Evolutionary conservation across 1,140 invertebrate species (phyloP), one percentile per base, ranked within the genome.

Genomic region (Aphaenogaster rudis): DNA sequence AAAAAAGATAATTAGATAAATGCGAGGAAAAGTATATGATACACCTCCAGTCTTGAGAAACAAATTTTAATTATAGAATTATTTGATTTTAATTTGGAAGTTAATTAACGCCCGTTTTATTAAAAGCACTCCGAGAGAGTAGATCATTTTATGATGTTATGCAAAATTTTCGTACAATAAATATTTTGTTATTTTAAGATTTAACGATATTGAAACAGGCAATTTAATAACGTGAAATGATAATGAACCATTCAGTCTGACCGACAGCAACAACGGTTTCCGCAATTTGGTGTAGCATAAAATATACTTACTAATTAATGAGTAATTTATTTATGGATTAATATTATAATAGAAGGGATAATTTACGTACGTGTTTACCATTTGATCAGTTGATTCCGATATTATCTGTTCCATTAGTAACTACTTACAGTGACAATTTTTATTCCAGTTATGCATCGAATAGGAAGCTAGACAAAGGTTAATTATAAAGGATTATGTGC

Each of bases 221-320:
- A 84, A 84, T 84, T 81, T 84, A 84, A 82, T 82, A 82, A 84
- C 42, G 33, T 76, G 28, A 84, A 84, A 84, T 76, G 69, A 61
- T 84, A 84, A 84, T 84, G 42, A 76, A 82, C 67, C 71, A 82
- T 61, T 54, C 64, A 72, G 80, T 4, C 21, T 54, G 64, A 74
- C 42, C 48, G 45, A 67, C 50, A 45, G 63, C 64, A 71, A 84
- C 69, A 74, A 76, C 80, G 50, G 54, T 84, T 84, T 84, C 80
- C 80, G 33, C 80, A 84, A 61, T 61, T 84, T 74, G 11, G 28
- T 13, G 67, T 57, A 72, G 69, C 69, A 84, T 84, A 84, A 76
- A 74, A 76, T 76, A 84, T 84, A 84, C 67, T 82, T 61, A 82
- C n/a, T 76, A 84, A 84, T 84, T 84, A 84, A 76, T 61, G 69